Base-by-base conservation (phyloP, 2,797 vertebrate genomes). In the Euthynnus affinis region DNA sequence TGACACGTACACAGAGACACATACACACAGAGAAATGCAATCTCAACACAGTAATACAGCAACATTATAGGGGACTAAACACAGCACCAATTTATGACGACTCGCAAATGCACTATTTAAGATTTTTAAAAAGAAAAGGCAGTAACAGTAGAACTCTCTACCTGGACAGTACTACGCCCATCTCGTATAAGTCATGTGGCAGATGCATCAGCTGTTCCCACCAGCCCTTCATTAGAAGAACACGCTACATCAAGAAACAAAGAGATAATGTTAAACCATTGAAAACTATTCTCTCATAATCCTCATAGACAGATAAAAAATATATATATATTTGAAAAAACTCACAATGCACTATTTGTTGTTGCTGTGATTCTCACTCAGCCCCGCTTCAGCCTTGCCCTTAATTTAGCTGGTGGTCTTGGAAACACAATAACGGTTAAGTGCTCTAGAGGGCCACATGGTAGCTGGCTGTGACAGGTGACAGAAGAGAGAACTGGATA, bases 381-480 rank as follows among this genome's bases (percentile, higher is more conserved):
- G 59, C 34, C 42, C 32, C 7, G 71, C 65, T 75, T 73, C 57
- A 76, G 70, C 62, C 63, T 64, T 18, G 23, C 74, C 71, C 85
- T 85, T 87, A 82, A 88, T 91, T 91, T 88, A 90, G 84, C 83
- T 37, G 78, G 93, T 93, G 90, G 89, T 88, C 90, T 51, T 85
- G 93, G 92, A 83, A 88, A 94, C 89, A 57, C 57, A 61, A 64
- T 22, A 73, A 76, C 9, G 5, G 86, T 87, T 40, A 91, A 94
- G 91, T 81, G 87, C 90, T 89, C 87, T 91, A 81, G 81, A 93
- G 74, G 73, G 75, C 67, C 72, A 78, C 75, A 82, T 74, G 87
- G 80, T 82, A 90, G 88, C 91, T 93, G 92, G 89, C 78, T 82
- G 70, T 94, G 92, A 92, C 92, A 93, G 92, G 77, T 93, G 81